phyloP scores from a whole-genome alignment of 2,113 vertebrate species.

The Pangasianodon gigas region DNA sequence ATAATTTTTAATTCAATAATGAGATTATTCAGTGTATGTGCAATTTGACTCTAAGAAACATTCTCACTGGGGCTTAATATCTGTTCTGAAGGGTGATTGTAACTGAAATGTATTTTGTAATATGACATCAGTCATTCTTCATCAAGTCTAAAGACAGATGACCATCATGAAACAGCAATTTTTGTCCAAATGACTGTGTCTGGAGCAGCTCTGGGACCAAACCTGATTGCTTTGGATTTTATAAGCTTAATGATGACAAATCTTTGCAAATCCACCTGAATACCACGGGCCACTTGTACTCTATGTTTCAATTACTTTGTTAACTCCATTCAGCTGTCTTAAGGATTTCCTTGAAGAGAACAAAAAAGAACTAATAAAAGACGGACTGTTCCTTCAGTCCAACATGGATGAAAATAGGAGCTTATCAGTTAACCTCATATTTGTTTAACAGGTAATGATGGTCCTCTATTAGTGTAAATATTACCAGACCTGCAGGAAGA shows the following conservation, averaged over 20 bases:
- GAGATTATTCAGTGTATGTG: neutral
- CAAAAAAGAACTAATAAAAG: neutral
- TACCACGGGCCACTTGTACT: neutral
- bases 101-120: neutral
- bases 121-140: neutral
- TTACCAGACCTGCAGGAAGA: constrained; percentile 2
- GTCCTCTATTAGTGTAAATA: constrained; percentile 8
- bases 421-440: constrained; percentile 17
- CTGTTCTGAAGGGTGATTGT: neutral
- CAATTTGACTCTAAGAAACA: neutral
- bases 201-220: constrained; percentile 33
- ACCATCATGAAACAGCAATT: neutral
- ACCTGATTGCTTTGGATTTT: constrained; percentile 32
- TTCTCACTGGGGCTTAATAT: neutral
- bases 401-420: neutral
- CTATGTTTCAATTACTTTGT: constrained; percentile 13
- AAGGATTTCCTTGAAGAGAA: neutral
- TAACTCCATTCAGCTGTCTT: constrained; percentile 5
- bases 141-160: neutral
- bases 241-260: constrained; percentile 34
- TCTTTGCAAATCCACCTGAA: constrained; percentile 31
- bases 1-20: neutral
- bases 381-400: neutral
- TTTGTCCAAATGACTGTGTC: constrained; percentile 25
- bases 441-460: neutral